Conservation (phyloP, 2,113 vertebrate species). For the Etheostoma spectabile region DNA sequence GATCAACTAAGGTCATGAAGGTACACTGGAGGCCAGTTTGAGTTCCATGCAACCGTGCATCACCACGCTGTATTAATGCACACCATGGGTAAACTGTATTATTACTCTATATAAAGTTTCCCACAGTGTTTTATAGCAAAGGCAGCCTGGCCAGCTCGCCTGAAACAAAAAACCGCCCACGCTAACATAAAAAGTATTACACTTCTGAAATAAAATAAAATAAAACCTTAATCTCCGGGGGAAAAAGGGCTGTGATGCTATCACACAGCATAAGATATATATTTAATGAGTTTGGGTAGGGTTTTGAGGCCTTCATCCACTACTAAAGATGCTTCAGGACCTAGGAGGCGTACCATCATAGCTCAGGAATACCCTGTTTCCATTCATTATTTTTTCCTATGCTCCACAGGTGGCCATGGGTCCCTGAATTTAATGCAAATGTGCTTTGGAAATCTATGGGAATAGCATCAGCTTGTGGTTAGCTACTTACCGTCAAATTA, state of each 20-base stretch:
- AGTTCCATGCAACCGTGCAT: neutral
- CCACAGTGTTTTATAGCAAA: constrained; percentile 34
- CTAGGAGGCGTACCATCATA: no score
- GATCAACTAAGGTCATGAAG: neutral
- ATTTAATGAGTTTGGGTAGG: neutral
- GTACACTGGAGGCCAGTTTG: neutral
- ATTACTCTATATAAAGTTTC: constrained; percentile 18
- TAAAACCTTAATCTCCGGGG: constrained; percentile 3
- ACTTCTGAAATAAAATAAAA: constrained; percentile 38
- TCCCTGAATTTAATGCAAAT: neutral
- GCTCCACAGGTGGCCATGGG: constrained; percentile 15
- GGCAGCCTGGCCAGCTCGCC: constrained; percentile 6
- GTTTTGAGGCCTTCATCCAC: neutral
- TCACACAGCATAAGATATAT: constrained; percentile 12
- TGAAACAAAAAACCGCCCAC: constrained; percentile 17
- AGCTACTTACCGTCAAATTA: neutral
- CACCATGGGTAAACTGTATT: constrained; percentile 29
- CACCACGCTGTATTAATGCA: neutral
- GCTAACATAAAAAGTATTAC: constrained; percentile 36
- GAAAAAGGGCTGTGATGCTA: constrained; percentile 12
- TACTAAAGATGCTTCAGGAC: neutral
- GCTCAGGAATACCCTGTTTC: neutral
- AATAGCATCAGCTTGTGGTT: neutral
- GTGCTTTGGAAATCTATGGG: neutral
- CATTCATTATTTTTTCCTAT: neutral